These are phyloP conservation scores for Augochlora pura DNA, from an alignment of 1,140 invertebrate species.

Conservation along the genomic window DNA sequence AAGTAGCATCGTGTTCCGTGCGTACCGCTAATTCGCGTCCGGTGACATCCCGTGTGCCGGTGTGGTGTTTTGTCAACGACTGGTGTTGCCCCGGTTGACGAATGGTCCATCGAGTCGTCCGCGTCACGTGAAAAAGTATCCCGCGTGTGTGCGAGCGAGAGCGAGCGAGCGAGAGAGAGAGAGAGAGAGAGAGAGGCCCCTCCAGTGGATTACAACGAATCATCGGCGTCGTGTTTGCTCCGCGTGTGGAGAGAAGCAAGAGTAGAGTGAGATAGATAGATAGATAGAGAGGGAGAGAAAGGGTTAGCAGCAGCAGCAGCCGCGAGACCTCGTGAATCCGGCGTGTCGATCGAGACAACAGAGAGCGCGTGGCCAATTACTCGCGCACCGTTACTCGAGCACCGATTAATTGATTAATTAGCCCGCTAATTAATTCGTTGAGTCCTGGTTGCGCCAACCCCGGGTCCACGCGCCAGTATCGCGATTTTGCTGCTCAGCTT, in stretches of 20 bases:
- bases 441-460: too few relatives aligned
- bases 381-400: conserved; percentile 36
- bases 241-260: not conserved
- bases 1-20: not conserved
- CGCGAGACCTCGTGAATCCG: conserved; percentile 36
- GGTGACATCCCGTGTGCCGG: conserved; percentile 30
- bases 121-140: conserved; percentile 4
- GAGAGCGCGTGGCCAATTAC: conserved; percentile 47
- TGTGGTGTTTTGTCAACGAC: not conserved
- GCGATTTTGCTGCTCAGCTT: too few relatives aligned
- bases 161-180: too few relatives aligned
- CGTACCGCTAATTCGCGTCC: not conserved
- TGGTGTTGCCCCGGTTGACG: not conserved
- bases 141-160: too few relatives aligned
- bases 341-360: conserved; percentile 44
- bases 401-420: conserved; percentile 45
- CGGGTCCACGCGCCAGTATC: too few relatives aligned
- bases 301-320: too few relatives aligned
- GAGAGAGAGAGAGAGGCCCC: too few relatives aligned
- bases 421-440: conserved; percentile 37
- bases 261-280: not conserved
- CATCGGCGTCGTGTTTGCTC: conserved; percentile 30
- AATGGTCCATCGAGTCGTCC: conserved; percentile 1
- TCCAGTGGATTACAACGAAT: conserved; percentile 40
- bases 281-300: not conserved